Conservation (phyloP, 2,888 invertebrate species). For the Epirrhoe alternata region DNA sequence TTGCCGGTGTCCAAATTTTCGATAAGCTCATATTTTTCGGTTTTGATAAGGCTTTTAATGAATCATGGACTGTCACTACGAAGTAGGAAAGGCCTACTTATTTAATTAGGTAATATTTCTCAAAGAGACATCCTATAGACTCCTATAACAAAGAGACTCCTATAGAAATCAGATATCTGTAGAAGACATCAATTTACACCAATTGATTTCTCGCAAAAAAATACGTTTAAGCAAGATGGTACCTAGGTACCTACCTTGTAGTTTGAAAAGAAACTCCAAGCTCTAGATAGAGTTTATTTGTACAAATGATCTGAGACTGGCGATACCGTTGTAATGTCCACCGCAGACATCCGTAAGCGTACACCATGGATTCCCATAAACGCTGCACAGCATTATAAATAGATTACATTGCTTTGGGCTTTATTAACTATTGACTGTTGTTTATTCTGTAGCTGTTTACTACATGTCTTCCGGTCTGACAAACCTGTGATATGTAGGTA, state of each 20-base stretch:
- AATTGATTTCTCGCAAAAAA: too few species aligned
- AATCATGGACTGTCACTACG: too few species aligned
- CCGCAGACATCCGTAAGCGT: conserved; percentile 37
- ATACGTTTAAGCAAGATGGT: too few species aligned
- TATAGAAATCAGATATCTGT: too few species aligned
- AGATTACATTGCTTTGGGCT: conserved; percentile 35
- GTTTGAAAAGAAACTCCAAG: neutral
- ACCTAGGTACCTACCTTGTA: neutral
- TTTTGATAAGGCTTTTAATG: too few species aligned
- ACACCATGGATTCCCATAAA: conserved; percentile 31
- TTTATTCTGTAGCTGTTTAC: conserved; percentile 18
- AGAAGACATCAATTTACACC: too few species aligned
- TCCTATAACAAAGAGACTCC: too few species aligned
- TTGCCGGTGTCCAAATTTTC: too few species aligned
- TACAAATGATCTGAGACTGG: conserved; percentile 17
- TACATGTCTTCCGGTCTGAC: conserved; percentile 18
- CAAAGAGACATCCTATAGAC: too few species aligned
- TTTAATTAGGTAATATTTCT: too few species aligned
- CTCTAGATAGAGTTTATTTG: conserved; percentile 38
- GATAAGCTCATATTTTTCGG: too few species aligned
- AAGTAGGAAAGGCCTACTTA: too few species aligned
- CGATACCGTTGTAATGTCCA: conserved; percentile 37
- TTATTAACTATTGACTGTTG: conserved; percentile 22
- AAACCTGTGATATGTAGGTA: neutral
- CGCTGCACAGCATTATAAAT: conserved; percentile 36